Conservation (phyloP, 2,113 vertebrate genomes). For the Silurus glanis region DNA sequence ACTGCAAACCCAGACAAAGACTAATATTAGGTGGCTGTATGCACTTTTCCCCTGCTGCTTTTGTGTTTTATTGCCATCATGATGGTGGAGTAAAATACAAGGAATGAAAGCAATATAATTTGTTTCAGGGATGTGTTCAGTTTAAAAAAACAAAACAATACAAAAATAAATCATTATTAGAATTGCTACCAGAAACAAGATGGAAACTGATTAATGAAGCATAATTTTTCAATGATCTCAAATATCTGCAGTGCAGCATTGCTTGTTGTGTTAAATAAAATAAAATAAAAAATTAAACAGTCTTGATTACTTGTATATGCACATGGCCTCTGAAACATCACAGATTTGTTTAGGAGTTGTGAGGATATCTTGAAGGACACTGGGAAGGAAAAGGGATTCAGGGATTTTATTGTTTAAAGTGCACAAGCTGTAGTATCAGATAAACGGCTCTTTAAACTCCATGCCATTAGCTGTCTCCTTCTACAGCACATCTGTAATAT, state of each 20-base stretch:
- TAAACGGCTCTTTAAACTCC: neutral
- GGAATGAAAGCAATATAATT: neutral
- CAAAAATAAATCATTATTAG: neutral
- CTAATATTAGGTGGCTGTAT: neutral
- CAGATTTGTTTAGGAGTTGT: neutral
- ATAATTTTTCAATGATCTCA: neutral
- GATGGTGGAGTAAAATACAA: neutral
- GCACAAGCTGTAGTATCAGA: constrained; percentile 5
- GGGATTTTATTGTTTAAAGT: neutral
- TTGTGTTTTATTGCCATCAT: constrained; percentile 17
- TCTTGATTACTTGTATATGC: neutral
- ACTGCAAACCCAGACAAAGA: constrained; percentile 59
- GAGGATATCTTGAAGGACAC: neutral
- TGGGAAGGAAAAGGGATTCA: neutral
- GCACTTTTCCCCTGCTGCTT: neutral
- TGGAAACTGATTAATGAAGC: neutral
- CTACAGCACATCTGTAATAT: constrained; percentile 2
- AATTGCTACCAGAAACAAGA: neutral
- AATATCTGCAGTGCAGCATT: neutral
- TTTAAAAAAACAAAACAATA: neutral
- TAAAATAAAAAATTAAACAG: neutral
- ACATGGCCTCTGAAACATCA: neutral
- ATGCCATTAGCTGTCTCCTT: neutral
- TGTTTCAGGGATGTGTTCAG: neutral
- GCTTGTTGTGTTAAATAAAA: neutral